A percentile compares a stretch with the other conserved stretches of the same genome.
Evolutionary conservation across 2,113 vertebrate genomes (phyloP).

Genomic region (Xyrauchen texanus): DNA sequence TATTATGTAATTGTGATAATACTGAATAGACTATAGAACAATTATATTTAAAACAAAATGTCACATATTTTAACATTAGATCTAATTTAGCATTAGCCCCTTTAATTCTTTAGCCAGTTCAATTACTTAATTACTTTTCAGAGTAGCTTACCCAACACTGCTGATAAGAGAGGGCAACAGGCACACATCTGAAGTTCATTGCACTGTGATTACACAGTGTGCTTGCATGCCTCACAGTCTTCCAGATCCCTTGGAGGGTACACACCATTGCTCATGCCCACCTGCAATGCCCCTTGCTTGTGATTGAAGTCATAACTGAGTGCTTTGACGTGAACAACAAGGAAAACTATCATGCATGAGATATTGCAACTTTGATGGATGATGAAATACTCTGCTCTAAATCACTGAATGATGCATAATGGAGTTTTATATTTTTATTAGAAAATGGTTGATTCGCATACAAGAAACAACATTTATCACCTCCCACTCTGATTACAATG

Average conservation of each 20-base stretch:
- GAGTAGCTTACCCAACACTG: too few relatives aligned
- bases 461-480: slow-evolving; percentile 41
- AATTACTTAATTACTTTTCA: too few relatives aligned
- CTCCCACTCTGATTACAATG: not conserved
- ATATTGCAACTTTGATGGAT: slow-evolving; percentile 32
- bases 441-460: slow-evolving; percentile 16
- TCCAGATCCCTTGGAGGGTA: slow-evolving; percentile 42
- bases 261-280: slow-evolving; percentile 14
- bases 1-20: too few relatives aligned
- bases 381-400: slow-evolving; percentile 1
- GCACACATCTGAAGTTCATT: slow-evolving; percentile 54
- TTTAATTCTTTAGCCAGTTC: too few relatives aligned
- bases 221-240: slow-evolving; percentile 34
- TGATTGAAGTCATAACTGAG: slow-evolving; percentile 41
- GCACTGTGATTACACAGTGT: slow-evolving; percentile 50
- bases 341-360: not conserved
- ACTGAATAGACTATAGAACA: too few relatives aligned
- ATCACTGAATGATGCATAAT: not conserved
- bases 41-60: too few relatives aligned
- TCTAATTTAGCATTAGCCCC: too few relatives aligned
- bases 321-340: slow-evolving; percentile 26
- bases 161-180: slow-evolving; percentile 38
- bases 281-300: not conserved
- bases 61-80: too few relatives aligned
- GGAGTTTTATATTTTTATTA: not conserved